A percentile compares a stretch with the other conserved stretches of the same genome.
phyloP scores from a whole-genome alignment of 2,113 vertebrate genomes.

The Excalfactoria chinensis region DNA sequence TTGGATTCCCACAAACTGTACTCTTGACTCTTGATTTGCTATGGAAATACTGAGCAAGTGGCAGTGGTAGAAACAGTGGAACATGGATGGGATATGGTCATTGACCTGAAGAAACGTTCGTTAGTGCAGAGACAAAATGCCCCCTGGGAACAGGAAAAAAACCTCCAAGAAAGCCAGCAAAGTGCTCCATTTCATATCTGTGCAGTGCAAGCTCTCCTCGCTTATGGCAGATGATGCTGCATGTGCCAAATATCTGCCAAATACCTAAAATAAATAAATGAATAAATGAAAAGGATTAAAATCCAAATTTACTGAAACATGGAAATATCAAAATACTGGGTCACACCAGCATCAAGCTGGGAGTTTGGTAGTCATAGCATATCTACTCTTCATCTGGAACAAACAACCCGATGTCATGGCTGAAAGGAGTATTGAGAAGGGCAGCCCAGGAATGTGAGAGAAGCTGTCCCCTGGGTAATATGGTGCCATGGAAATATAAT shows the following conservation, averaged over 20 bases:
- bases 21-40: neutral
- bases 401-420: neutral
- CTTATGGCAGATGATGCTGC: neutral
- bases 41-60: neutral
- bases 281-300: neutral
- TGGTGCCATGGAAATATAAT: conserved; percentile 45
- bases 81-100: neutral
- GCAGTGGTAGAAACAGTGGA: neutral
- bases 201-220: neutral
- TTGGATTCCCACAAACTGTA: neutral
- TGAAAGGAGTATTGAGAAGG: neutral
- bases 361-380: neutral
- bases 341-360: neutral
- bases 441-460: neutral
- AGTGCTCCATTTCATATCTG: neutral
- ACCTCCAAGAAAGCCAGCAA: neutral
- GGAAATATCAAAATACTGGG: neutral
- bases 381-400: neutral
- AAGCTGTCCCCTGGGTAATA: neutral
- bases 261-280: neutral
- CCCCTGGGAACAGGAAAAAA: neutral
- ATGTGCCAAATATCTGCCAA: neutral
- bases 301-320: neutral
- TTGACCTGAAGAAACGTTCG: neutral
- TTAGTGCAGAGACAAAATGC: neutral